phyloP scores from a whole-genome alignment of 2,888 invertebrate genomes.

The Monochamus alternatus region DNA sequence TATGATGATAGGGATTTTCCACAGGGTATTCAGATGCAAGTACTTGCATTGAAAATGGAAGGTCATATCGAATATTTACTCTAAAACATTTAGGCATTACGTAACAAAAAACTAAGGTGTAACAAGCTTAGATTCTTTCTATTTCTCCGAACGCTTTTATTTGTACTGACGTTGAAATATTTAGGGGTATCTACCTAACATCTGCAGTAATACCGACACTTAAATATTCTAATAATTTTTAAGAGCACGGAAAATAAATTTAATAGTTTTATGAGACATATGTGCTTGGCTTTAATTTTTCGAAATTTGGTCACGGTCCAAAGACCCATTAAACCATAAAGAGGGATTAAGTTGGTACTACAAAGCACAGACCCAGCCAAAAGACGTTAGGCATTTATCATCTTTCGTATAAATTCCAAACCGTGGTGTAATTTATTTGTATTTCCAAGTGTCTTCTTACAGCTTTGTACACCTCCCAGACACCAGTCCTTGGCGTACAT shows the following conservation, averaged over 20 bases:
- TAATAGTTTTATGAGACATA: constrained; percentile 22
- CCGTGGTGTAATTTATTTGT: constrained; percentile 25
- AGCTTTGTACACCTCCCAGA: constrained; percentile 2
- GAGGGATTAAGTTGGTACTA: constrained; percentile 7
- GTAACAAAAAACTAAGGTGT: too few species aligned
- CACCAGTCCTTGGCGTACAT: not conserved
- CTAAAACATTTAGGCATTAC: too few species aligned
- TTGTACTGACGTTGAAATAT: too few species aligned
- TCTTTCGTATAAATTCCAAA: constrained; percentile 29
- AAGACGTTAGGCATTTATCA: constrained; percentile 25
- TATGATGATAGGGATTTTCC: too few species aligned
- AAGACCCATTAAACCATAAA: constrained; percentile 7
- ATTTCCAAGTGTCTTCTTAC: constrained; percentile 21
- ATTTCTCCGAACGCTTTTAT: too few species aligned
- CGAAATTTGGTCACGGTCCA: constrained; percentile 18
- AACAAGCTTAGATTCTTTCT: too few species aligned
- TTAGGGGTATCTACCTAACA: not conserved
- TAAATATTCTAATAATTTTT: not conserved
- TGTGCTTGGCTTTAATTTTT: constrained; percentile 16
- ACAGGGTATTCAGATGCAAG: too few species aligned
- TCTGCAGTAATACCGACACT: not conserved
- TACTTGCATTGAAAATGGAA: too few species aligned
- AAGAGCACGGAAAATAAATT: constrained; percentile 10
- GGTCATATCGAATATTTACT: too few species aligned
- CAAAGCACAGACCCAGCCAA: not conserved